Percentiles rank a stretch among this genome's conserved stretches.
Evolutionary conservation across 2,113 vertebrate species (phyloP).

Genomic region (Channa argus): DNA sequence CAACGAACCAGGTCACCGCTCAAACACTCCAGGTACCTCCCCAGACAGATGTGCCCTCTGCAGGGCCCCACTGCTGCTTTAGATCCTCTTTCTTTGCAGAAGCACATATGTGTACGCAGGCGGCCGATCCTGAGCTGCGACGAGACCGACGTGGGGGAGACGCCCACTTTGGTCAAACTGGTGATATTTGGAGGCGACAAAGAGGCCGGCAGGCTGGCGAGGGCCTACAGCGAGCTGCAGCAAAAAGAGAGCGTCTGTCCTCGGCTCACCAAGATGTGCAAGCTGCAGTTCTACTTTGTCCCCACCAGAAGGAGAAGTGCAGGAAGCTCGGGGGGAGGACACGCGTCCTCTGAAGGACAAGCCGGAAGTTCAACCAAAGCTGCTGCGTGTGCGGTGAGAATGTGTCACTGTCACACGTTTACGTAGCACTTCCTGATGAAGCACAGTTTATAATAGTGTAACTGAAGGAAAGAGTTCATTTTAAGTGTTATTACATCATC

Average conservation of each 20-base stretch:
- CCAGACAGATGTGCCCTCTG: constrained; percentile 4
- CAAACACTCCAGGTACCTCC: constrained; percentile 82
- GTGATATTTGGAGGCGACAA: constrained; percentile 94
- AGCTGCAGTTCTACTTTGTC: constrained; percentile 92
- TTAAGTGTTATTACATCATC: no score
- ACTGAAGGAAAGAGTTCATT: no score
- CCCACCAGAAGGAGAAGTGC: constrained; percentile 84
- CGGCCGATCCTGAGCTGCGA: constrained; percentile 91
- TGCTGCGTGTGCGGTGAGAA: constrained; percentile 52
- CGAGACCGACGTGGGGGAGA: constrained; percentile 58
- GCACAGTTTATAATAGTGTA: neutral
- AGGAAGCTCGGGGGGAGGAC: constrained; percentile 39
- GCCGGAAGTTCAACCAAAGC: constrained; percentile 57
- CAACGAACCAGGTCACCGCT: constrained; percentile 59
- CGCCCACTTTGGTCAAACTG: constrained; percentile 83
- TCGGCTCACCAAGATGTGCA: constrained; percentile 88
- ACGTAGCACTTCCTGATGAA: neutral
- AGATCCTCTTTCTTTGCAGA: constrained; percentile 51
- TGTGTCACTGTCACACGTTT: neutral
- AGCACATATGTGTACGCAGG: constrained; percentile 79
- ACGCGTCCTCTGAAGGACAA: constrained; percentile 8
- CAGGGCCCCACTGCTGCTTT: neutral
- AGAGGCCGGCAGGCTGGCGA: constrained; percentile 91
- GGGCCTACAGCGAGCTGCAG: constrained; percentile 91
- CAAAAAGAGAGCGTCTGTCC: constrained; percentile 87